A percentile compares a stretch with the other conserved stretches of the same genome.
Conservation (phyloP, 2,113 vertebrate genomes). For the Orycteropus afer region DNA sequence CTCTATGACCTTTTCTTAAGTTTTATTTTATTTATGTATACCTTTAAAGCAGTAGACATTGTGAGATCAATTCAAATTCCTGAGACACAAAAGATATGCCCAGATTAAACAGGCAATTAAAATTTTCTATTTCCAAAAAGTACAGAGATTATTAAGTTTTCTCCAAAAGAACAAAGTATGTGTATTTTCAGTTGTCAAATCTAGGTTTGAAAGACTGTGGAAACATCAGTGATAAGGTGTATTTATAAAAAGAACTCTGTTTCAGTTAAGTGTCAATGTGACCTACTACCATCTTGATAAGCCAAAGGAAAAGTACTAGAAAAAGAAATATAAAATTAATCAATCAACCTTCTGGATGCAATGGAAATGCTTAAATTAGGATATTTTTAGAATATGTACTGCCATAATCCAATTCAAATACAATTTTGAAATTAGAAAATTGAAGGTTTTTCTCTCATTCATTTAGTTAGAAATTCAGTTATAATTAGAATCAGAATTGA, state of each 20-base stretch:
- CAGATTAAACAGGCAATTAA: conserved; percentile 66
- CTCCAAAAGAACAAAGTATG: conserved; percentile 6
- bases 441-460: conserved; percentile 25
- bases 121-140: conserved; percentile 66
- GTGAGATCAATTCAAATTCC: conserved; percentile 71
- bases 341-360: conserved; percentile 60
- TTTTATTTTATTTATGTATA: conserved; percentile 78
- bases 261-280: conserved; percentile 71
- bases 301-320: conserved; percentile 64
- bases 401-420: conserved; percentile 66
- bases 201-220: background rate
- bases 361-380: conserved; percentile 11
- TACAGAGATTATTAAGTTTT: background rate
- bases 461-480: conserved; percentile 62
- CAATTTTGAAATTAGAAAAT: conserved; percentile 69
- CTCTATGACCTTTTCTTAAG: conserved; percentile 87
- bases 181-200: background rate
- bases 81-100: conserved; percentile 68
- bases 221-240: conserved; percentile 25
- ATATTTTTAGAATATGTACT: conserved; percentile 55
- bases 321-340: conserved; percentile 76
- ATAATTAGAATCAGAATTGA: conserved; percentile 57
- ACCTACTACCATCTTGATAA: conserved; percentile 76
- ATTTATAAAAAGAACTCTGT: conserved; percentile 52
- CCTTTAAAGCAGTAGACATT: conserved; percentile 80